A percentile compares a stretch with the other conserved stretches of the same genome.
These are phyloP conservation scores for Clavelina lepadiformis DNA, from an alignment of 23 tunicate genomes.

Conservation along the genomic window DNA sequence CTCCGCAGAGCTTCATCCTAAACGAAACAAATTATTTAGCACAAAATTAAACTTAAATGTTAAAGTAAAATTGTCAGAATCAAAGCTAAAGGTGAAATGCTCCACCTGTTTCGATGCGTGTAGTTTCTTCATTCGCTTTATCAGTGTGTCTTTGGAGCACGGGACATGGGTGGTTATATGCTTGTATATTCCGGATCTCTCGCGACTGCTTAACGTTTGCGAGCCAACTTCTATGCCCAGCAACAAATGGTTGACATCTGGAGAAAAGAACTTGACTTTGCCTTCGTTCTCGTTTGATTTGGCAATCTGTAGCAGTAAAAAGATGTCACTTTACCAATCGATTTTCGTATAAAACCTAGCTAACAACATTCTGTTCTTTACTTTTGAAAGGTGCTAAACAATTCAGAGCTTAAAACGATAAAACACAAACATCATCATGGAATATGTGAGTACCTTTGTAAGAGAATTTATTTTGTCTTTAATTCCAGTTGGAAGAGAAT, in stretches of 20 bases:
- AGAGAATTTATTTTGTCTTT: slow-evolving; percentile 48
- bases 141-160: slow-evolving; percentile 90
- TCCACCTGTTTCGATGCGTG: slow-evolving; percentile 48
- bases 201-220: slow-evolving; percentile 47
- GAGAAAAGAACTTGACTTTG: slow-evolving; percentile 77
- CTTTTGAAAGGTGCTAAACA: too few relatives aligned
- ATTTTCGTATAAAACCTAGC: not conserved
- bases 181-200: slow-evolving; percentile 63
- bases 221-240: slow-evolving; percentile 62
- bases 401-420: too few relatives aligned
- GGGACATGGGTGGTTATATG: slow-evolving; percentile 70
- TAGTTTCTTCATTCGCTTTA: slow-evolving; percentile 84
- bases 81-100: not conserved
- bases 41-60: too few relatives aligned
- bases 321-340: not conserved
- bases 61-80: not conserved
- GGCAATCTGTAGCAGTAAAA: slow-evolving; percentile 41
- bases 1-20: slow-evolving; percentile 56
- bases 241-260: slow-evolving; percentile 67
- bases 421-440: not conserved
- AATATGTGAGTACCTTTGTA: slow-evolving; percentile 27
- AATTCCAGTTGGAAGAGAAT: slow-evolving; percentile 17
- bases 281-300: slow-evolving; percentile 77
- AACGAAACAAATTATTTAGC: not conserved
- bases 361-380: not conserved